Conservation (phyloP, 2,113 vertebrate genomes). For the Monarcha castaneiventris region DNA sequence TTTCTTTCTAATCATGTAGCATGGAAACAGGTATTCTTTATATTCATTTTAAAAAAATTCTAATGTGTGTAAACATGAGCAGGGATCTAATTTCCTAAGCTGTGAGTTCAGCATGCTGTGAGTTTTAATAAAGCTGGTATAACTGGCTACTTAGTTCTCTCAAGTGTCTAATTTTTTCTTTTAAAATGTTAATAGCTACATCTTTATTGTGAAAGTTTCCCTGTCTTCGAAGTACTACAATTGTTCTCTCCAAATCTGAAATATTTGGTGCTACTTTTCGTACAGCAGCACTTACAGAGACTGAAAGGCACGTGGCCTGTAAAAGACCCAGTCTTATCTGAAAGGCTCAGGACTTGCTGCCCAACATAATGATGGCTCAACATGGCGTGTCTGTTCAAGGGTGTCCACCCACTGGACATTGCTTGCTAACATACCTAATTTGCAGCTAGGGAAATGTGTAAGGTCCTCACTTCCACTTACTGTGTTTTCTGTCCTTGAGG, state of each 20-base stretch:
- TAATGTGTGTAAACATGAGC: background rate
- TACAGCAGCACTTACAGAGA: background rate
- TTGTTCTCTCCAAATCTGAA: background rate
- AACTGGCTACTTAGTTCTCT: background rate
- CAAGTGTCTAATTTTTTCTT: background rate
- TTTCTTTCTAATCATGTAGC: background rate
- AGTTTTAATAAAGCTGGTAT: constrained; percentile 35
- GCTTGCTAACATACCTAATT: background rate
- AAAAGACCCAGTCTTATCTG: background rate
- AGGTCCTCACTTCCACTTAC: background rate
- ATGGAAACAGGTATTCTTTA: background rate
- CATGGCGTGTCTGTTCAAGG: background rate
- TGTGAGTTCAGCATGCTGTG: background rate
- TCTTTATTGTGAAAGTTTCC: background rate
- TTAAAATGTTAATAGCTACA: background rate
- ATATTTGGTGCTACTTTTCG: background rate
- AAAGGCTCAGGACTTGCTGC: background rate
- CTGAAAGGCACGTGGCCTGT: rapidly evolving
- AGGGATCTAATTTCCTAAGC: background rate
- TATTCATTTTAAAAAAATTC: background rate
- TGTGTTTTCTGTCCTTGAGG: background rate
- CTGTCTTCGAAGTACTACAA: background rate
- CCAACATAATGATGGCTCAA: background rate
- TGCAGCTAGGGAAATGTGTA: background rate
- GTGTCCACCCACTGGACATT: background rate